These are phyloP conservation scores for Conger conger DNA, from an alignment of 2,113 vertebrate species.

Conservation along the genomic window DNA sequence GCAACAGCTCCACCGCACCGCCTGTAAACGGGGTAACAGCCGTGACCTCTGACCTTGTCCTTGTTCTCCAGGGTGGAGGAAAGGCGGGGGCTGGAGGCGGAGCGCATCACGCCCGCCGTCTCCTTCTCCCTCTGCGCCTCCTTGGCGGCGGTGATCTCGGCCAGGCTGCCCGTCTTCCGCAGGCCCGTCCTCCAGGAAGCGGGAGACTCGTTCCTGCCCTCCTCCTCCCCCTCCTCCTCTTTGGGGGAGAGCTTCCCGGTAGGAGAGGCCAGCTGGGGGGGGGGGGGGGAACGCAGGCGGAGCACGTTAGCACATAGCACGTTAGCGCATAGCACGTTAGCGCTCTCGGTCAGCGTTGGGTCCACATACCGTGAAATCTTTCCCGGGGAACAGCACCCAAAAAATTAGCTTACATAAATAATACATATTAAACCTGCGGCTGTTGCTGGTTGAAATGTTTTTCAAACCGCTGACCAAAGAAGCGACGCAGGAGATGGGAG, in stretches of 20 bases:
- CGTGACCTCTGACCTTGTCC: conserved; percentile 75
- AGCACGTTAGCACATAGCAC: neutral
- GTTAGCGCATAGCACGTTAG: neutral
- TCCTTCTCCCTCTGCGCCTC: conserved; percentile 95
- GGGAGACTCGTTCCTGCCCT: conserved; percentile 93
- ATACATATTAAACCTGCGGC: too few relatives aligned
- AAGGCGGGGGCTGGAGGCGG: conserved; percentile 94
- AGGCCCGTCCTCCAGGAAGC: conserved; percentile 91
- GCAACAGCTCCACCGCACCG: too few relatives aligned
- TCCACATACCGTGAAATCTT: too few relatives aligned
- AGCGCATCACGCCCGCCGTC: conserved; percentile 89
- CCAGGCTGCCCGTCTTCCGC: conserved; percentile 95
- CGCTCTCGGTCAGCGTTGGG: too few relatives aligned
- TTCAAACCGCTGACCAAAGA: neutral
- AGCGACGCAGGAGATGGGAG: neutral
- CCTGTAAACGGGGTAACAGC: neutral
- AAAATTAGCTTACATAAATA: too few relatives aligned
- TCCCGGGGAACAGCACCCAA: too few relatives aligned
- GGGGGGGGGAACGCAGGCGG: neutral
- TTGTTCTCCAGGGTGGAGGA: conserved; percentile 95
- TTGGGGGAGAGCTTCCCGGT: conserved; percentile 81
- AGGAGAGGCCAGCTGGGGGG: conserved; percentile 74
- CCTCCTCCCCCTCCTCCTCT: conserved; percentile 94
- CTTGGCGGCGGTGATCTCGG: conserved; percentile 93
- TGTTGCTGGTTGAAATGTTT: neutral